phyloP scores from a whole-genome alignment of 2,888 invertebrate genomes.

The Pandemis cinnamomeana region DNA sequence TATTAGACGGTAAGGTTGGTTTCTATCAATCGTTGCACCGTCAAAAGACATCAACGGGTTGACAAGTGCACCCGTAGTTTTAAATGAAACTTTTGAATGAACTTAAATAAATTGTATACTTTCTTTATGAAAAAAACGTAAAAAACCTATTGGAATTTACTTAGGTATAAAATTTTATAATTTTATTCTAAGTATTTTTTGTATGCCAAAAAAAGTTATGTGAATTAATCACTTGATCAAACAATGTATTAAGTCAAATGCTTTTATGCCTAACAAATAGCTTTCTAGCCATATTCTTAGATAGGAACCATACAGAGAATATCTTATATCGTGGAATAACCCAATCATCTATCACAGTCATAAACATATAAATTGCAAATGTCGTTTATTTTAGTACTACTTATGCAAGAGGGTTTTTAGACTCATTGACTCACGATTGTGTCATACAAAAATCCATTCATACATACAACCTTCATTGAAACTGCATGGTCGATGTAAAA shows the following conservation, averaged over 20 bases:
- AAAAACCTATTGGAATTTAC: too few relatives aligned
- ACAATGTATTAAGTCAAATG: too few relatives aligned
- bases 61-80: not conserved
- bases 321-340: constrained; percentile 7
- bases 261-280: too few relatives aligned
- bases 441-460: constrained; percentile 31
- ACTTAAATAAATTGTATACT: too few relatives aligned
- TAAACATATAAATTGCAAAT: constrained; percentile 22
- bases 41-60: constrained; percentile 38
- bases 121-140: too few relatives aligned
- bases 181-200: too few relatives aligned
- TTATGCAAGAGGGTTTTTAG: constrained; percentile 33
- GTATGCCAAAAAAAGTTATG: too few relatives aligned
- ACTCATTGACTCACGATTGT: constrained; percentile 30
- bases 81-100: too few relatives aligned
- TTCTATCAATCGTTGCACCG: not conserved
- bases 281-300: too few relatives aligned
- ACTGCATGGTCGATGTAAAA: constrained; percentile 5
- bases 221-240: too few relatives aligned
- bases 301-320: too few relatives aligned
- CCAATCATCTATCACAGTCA: not conserved
- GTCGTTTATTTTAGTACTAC: constrained; percentile 20
- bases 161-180: too few relatives aligned
- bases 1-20: not conserved
- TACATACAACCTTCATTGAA: constrained; percentile 16